These are phyloP conservation scores for Octomys mimax DNA, from an alignment of 2,797 vertebrate species.

Conservation along the genomic window DNA sequence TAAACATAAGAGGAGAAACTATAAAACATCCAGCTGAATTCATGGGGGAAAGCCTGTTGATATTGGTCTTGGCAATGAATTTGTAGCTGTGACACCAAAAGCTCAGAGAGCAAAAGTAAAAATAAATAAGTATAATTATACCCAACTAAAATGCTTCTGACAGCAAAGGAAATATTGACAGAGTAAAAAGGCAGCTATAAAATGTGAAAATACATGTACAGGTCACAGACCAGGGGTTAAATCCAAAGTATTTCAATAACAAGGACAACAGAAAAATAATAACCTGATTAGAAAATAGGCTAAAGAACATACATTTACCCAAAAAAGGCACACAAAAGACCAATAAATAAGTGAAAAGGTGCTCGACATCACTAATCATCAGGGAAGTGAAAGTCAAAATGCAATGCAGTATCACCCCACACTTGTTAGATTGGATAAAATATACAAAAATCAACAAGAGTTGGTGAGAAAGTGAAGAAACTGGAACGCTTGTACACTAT, in stretches of 20 bases:
- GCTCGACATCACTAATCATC: neutral
- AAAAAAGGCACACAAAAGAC: neutral
- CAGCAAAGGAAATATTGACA: neutral
- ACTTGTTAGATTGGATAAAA: neutral
- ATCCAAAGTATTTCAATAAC: neutral
- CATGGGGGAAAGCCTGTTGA: neutral
- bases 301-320: neutral
- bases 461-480: neutral
- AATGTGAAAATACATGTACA: neutral
- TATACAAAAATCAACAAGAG: neutral
- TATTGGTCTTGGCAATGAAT: neutral
- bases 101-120: neutral
- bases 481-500: neutral
- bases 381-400: constrained; percentile 10
- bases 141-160: neutral
- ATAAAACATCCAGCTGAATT: neutral
- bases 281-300: neutral
- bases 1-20: neutral
- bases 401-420: neutral
- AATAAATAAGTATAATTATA: neutral
- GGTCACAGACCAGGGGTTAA: neutral
- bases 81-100: neutral
- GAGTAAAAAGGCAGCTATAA: neutral
- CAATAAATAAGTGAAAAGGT: neutral
- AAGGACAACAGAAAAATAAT: neutral